Evolutionary conservation across 1,140 invertebrate genomes (phyloP), one percentile per base, ranked within the genome.

Genomic region (Drosophila grimshawi): DNA sequence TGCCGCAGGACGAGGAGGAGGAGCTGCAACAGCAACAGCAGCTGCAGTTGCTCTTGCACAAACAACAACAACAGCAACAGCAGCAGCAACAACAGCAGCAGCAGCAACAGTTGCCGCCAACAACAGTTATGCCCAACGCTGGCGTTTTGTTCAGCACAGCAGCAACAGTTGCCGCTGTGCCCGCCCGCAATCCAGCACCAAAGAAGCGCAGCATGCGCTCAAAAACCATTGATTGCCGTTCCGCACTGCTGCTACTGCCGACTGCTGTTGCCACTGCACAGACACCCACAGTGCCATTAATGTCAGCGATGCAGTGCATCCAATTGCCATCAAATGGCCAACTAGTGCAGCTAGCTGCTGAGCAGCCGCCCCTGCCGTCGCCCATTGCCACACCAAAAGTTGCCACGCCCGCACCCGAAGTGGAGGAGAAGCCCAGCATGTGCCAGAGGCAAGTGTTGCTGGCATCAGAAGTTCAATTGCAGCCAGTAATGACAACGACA

Each of bases 171-270:
- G 46, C 39, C 5, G 46, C 57, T 27, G 41, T 10, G 59, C 46
- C 52, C 27, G 37, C 10, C 3, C 19, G 45, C 3, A 70, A 86
- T 32, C 35, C 77, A 5, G 75, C 73, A 60, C 79, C 86, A 65
- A 86, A 88, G 67, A 82, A 86, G 64, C 83, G 89, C 29, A 86
- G 71, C 35, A 89, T 81, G 72, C 85, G 86, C 39, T 90, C 91
- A 11, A 88, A 80, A 30, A 89, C 88, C 7, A 79, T 92, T 52
- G 85, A 90, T 59, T 89, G 86, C 30, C 81, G 86, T 1, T 75
- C 80, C 0, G 76, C 74, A 0, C 32, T 88, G 56, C 35, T 81
- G 55, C 27, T 62, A 55, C 39, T 43, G 39, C 10, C 39, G 43
- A 19, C 41, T 29, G 52, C 41, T 43, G 32, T 19, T 53, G 35